Evolutionary conservation across 2,888 invertebrate genomes (phyloP), one percentile per base, ranked within the genome.

Genomic region (Polia nebulosa): DNA sequence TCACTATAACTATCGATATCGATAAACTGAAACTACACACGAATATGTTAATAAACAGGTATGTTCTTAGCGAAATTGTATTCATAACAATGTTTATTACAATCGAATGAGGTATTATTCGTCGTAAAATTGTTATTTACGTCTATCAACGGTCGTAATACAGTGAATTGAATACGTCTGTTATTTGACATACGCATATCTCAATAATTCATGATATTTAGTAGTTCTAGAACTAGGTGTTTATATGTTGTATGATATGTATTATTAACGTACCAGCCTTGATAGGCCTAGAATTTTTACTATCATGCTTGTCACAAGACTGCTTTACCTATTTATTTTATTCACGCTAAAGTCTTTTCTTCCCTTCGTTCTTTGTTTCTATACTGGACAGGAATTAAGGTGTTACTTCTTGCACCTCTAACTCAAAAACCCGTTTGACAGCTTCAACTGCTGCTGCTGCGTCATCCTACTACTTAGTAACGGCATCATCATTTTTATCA

Each of bases 1-100:
- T 74, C 72, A 76, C 67, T 81, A 84, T 85, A 87, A 88, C 73
- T 87, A 90, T 93, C 91, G 92, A 87, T 83, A 84, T 89, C 88
- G 88, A 88, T 85, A 83, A 76, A 76, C 70, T 77, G 29, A 68
- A 66, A 72, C 71, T 71, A 32, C 57, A 69, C 64, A 75, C 56
- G 34, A 66, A 60, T 71, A 78, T 73, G 78, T 47, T 68, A 70
- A 71, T 69, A 67, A 65, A 59, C 56, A 53, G 55, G 56, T 60
- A 70, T 39, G 36, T 70, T 63, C 52, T 56, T 55, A 55, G 34
- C 55, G 44, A 39, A 64, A 59, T 70, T 70, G 58, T 78, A 71
- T 78, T 74, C 71, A 71, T 71, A 61, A 67, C 55, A 57, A 63
- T 55, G 70, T 79, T 80, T 70, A 68, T 72, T 44, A 36, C 36